phyloP scores from a whole-genome alignment of 1,140 invertebrate genomes.

The Arctopsyche grandis region DNA sequence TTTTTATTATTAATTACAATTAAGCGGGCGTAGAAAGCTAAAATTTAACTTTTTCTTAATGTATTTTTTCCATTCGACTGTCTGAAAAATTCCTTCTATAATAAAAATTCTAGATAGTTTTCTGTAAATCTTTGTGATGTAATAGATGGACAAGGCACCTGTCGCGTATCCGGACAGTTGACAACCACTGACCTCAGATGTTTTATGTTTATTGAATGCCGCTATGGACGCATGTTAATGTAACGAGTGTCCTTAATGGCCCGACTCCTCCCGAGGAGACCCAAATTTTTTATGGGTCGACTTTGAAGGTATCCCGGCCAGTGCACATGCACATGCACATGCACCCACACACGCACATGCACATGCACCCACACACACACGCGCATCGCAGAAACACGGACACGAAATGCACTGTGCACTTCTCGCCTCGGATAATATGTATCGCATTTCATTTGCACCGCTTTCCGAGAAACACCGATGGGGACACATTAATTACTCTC shows the following conservation, averaged over 20 bases:
- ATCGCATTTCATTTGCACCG: conserved; percentile 30
- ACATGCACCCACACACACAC: neutral
- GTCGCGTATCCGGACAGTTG: neutral
- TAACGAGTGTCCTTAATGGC: conserved; percentile 48
- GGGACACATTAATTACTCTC: conserved; percentile 33
- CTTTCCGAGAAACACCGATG: conserved; percentile 34
- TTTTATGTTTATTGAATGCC: conserved; percentile 40
- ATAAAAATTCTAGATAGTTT: too few relatives aligned
- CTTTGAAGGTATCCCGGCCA: neutral
- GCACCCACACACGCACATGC: neutral
- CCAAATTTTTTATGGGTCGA: conserved; percentile 41
- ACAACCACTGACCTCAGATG: neutral
- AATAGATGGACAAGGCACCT: too few relatives aligned
- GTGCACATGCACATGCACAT: conserved; percentile 25
- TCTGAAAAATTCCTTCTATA: too few relatives aligned
- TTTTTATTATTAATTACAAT: too few relatives aligned
- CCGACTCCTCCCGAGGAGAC: conserved; percentile 6
- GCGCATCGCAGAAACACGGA: neutral
- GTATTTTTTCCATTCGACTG: too few relatives aligned
- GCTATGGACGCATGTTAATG: conserved; percentile 27
- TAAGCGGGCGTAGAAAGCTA: too few relatives aligned
- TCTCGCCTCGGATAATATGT: conserved; percentile 1
- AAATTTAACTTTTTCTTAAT: too few relatives aligned
- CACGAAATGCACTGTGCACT: conserved; percentile 30
- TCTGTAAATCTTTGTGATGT: too few relatives aligned